These are phyloP conservation scores for Lamprologus sp. DNA, from an alignment of 2,113 vertebrate genomes.

Conservation along the genomic window DNA sequence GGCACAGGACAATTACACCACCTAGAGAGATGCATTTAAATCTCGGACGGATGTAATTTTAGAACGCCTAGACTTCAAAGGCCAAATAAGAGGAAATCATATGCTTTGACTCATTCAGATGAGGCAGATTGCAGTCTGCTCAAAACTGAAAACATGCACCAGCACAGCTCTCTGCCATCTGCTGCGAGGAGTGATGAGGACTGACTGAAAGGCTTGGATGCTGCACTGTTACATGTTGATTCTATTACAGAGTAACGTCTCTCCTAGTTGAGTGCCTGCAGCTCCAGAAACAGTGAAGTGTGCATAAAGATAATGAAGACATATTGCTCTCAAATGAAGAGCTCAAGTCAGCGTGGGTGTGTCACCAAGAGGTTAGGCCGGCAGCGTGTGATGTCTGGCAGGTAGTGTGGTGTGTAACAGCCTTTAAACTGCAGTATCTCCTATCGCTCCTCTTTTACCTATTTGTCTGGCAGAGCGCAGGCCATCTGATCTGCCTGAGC, in stretches of 20 bases:
- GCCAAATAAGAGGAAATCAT: conserved; percentile 26
- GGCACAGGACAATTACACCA: background rate
- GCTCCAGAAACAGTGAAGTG: conserved; percentile 26
- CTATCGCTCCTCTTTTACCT: conserved; percentile 35
- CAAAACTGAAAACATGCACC: conserved; percentile 54
- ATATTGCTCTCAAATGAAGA: conserved; percentile 14
- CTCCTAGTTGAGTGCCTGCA: background rate
- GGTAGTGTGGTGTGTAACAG: conserved; percentile 48
- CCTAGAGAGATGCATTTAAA: background rate
- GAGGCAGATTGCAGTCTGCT: conserved; percentile 27
- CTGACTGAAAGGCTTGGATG: conserved; percentile 38
- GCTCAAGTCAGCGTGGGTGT: background rate
- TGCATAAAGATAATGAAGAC: background rate
- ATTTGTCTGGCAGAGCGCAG: conserved; percentile 15
- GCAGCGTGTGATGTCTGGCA: conserved; percentile 15
- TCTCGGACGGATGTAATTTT: background rate
- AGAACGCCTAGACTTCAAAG: conserved; percentile 17
- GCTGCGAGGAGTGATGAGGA: conserved; percentile 13
- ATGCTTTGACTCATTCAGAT: conserved; percentile 47
- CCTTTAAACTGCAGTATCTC: conserved; percentile 39
- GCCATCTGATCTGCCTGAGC: conserved; percentile 40
- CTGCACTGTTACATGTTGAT: conserved; percentile 55
- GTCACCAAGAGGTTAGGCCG: background rate
- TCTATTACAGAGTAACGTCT: conserved; percentile 49
- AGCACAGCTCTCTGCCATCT: conserved; percentile 33